Percentiles rank a stretch among this genome's conserved stretches.
Conservation (phyloP, 2,888 invertebrate species). For the Electrophaes corylata region DNA sequence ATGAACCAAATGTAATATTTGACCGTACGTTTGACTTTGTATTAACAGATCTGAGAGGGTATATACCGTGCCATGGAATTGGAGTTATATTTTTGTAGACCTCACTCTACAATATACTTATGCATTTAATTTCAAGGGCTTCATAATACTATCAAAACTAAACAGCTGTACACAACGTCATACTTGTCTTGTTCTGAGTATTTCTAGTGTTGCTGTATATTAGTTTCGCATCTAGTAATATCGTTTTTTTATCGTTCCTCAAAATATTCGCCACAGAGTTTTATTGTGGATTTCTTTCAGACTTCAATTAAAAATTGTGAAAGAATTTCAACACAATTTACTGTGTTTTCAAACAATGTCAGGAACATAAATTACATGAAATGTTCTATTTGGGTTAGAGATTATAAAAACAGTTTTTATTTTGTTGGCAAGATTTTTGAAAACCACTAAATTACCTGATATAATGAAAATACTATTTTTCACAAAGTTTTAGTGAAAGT, state of each 20-base stretch:
- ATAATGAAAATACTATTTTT: constrained; percentile 2
- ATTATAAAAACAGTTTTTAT: constrained; percentile 20
- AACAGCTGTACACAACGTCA: too few species aligned
- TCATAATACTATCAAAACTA: too few species aligned
- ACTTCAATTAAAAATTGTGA: constrained; percentile 42
- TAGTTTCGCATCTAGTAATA: too few species aligned
- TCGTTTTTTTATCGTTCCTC: constrained; percentile 13
- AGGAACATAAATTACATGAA: constrained; percentile 29
- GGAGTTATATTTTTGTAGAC: too few species aligned
- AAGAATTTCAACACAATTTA: constrained; percentile 25
- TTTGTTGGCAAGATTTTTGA: constrained; percentile 5
- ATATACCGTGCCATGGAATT: too few species aligned
- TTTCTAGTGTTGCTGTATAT: too few species aligned
- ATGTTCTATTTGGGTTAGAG: constrained; percentile 30
- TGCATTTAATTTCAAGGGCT: too few species aligned
- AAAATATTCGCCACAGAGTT: constrained; percentile 29
- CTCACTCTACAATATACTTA: too few species aligned
- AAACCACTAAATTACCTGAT: constrained; percentile 11
- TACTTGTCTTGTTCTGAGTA: too few species aligned
- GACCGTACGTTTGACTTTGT: too few species aligned
- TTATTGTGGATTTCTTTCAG: constrained; percentile 44
- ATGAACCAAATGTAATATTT: too few species aligned
- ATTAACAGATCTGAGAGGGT: too few species aligned
- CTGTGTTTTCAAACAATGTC: constrained; percentile 33
- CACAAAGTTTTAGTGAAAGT: neutral